Base-by-base conservation (phyloP, 2,797 vertebrate species). In the Ctenosaura bakeri region DNA sequence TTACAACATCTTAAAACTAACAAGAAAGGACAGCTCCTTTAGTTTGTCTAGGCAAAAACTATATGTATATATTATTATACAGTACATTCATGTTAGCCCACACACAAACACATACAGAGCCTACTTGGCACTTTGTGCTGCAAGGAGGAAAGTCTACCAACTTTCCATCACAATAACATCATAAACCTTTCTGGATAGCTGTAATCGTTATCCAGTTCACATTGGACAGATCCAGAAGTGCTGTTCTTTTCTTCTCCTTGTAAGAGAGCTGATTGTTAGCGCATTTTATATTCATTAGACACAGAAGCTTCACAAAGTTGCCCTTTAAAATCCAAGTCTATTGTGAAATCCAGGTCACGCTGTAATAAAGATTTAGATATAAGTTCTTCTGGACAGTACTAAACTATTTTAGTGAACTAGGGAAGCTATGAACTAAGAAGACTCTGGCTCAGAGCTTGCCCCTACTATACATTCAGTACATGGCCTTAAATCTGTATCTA, bases 251-350 rank as follows among this genome's bases (percentile, higher is more conserved):
- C 91, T 90, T 87, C 91, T 94, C 94, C 52, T 91, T 89, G 92
- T 91, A 76, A 74, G 0, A 87, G 91, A 83, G 85, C 50, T 80
- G 94, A 90, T 87, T 94, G 95, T 96, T 99, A 99, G 91, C 98
- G 99, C 99, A 99, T 99, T 97, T 98, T 99, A 97, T 99, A 99
- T 97, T 99, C 99, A 76, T 99, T 99, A 95, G 98, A 97, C 94
- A 99, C 98, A 86, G 98, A 98, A 26, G 98, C 98, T 97, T 99
- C 99, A 89, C 98, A 99, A 79, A 99, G 98, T 97, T 99, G 99
- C 92, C 99, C 99, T 97, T 99, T 99, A 97, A 99, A 99, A 97
- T 99, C 99, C 98, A 99, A 97, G 96, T 99, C 99, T 93, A 99
- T 98, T 88, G 98, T 99, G 95, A 99, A 99, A 97, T 99, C 99